A percentile compares a stretch with the other conserved stretches of the same genome.
phyloP scores from a whole-genome alignment of 2,113 vertebrate species.

The Burhinus bistriatus region DNA sequence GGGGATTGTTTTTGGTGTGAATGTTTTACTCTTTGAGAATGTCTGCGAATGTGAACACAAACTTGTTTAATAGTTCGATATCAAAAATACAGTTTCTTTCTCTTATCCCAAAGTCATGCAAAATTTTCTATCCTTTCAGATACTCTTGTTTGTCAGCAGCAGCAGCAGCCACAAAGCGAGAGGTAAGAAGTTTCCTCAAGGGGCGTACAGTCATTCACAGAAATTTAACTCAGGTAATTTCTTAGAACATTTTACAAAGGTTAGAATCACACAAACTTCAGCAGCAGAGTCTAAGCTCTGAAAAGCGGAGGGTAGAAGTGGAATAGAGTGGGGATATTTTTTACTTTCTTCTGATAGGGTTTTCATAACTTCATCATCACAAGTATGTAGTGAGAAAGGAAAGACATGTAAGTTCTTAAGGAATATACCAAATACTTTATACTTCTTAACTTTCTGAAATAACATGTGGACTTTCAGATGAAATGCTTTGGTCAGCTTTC shows the following conservation, averaged over 20 bases:
- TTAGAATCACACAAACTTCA: neutral
- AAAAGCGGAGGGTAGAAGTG: neutral
- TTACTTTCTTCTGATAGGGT: neutral
- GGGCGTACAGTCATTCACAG: neutral
- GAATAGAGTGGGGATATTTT: neutral
- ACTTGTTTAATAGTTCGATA: neutral
- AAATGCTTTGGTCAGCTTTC: neutral
- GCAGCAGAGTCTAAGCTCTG: neutral
- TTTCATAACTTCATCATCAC: neutral
- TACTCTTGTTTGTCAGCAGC: neutral
- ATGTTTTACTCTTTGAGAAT: neutral
- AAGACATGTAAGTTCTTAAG: neutral
- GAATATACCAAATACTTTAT: neutral
- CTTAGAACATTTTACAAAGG: neutral
- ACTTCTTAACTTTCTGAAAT: neutral
- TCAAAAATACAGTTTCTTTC: neutral
- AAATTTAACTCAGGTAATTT: neutral
- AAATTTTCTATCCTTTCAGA: neutral
- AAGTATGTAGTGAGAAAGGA: neutral
- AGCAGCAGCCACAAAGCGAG: neutral
- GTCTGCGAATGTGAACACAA: neutral
- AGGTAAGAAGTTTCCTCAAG: neutral
- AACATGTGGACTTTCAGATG: neutral
- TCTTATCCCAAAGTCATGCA: neutral
- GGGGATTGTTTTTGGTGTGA: neutral